A percentile compares a stretch with the other conserved stretches of the same genome.
Conservation (phyloP, 1,140 invertebrate species). For the Drosophila nasuta region DNA sequence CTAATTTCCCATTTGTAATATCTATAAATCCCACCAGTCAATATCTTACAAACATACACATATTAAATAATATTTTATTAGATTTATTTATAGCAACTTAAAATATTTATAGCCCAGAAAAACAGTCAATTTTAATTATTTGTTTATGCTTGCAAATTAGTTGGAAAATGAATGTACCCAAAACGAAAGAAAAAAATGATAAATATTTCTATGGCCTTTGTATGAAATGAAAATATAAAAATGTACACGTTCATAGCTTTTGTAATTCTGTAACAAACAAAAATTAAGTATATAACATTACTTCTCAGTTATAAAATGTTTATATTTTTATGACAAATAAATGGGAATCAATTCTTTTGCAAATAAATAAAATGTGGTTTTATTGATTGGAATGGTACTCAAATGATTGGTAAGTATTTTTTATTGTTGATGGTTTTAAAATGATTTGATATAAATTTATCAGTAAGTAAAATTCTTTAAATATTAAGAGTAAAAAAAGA, state of each 20-base stretch:
- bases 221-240: slow-evolving; percentile 53
- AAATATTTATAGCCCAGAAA: background rate
- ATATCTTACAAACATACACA: slow-evolving; percentile 22
- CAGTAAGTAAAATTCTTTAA: too few species aligned
- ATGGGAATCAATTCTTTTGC: slow-evolving; percentile 64
- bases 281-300: slow-evolving; percentile 47
- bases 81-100: slow-evolving; percentile 10
- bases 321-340: slow-evolving; percentile 78
- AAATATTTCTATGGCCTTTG: slow-evolving; percentile 67
- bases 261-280: slow-evolving; percentile 60
- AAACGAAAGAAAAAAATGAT: slow-evolving; percentile 1
- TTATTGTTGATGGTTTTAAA: too few species aligned
- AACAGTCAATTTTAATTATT: slow-evolving; percentile 32
- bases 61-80: slow-evolving; percentile 5
- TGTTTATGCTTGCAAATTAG: slow-evolving; percentile 51
- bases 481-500: too few species aligned
- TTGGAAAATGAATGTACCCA: slow-evolving; percentile 42
- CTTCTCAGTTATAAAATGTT: slow-evolving; percentile 47
- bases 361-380: slow-evolving; percentile 35
- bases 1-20: slow-evolving; percentile 33
- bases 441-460: too few species aligned
- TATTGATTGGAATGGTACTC: background rate
- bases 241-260: slow-evolving; percentile 74
- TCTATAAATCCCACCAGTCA: slow-evolving; percentile 63
- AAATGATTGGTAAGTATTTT: background rate